A percentile compares a stretch with the other conserved stretches of the same genome.
Evolutionary conservation across 2,888 invertebrate species (phyloP).

Genomic region (Agonopterix subpropinquella): DNA sequence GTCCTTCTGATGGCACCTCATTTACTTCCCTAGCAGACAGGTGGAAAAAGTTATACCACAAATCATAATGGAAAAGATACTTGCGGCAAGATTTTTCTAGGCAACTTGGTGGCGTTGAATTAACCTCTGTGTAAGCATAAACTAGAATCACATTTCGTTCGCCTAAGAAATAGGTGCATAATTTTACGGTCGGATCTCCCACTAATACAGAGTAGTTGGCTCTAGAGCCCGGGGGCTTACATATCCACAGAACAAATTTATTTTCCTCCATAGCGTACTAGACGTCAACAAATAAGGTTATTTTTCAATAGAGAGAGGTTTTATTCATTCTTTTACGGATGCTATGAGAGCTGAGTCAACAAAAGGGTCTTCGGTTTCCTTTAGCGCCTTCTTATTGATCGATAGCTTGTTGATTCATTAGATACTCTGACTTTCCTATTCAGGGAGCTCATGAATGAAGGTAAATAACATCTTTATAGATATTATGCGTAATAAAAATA

Average conservation of each 20-base stretch:
- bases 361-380: conserved; percentile 13
- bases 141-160: too few species aligned
- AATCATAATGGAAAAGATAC: too few species aligned
- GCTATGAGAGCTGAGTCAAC: conserved; percentile 15
- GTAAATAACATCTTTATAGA: too few species aligned
- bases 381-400: conserved; percentile 17
- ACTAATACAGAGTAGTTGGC: conserved; percentile 50
- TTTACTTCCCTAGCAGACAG: too few species aligned
- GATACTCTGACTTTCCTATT: neutral
- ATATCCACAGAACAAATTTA: conserved; percentile 63
- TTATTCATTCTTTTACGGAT: conserved; percentile 9
- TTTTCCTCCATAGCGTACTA: conserved; percentile 61
- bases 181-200: too few species aligned
- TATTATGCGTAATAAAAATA: too few species aligned
- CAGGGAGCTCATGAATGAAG: neutral
- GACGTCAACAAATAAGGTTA: conserved; percentile 71
- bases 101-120: too few species aligned
- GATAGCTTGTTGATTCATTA: conserved; percentile 21
- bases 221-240: conserved; percentile 37
- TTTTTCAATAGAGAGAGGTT: conserved; percentile 57
- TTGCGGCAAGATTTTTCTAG: too few species aligned
- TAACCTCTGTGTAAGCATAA: too few species aligned
- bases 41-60: too few species aligned
- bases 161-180: too few species aligned
- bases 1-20: too few species aligned